Base-by-base conservation (phyloP, 1,140 invertebrate genomes). In the Bombus huntii region DNA sequence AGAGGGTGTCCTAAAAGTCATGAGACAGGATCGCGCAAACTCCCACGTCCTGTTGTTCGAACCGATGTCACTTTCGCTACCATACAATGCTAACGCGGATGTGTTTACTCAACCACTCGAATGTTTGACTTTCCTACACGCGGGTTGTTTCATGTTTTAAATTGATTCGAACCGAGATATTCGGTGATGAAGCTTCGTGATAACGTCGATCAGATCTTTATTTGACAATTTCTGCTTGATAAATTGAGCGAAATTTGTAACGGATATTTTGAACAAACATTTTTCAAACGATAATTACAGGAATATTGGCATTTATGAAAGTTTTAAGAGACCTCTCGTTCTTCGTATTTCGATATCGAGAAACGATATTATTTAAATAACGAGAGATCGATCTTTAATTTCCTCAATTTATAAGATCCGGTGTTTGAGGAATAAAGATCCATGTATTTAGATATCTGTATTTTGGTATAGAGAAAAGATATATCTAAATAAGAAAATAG, bases 1-100 rank as follows among this genome's bases (percentile, higher is more conserved):
- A 70, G 62, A 76, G 65, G 74, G 74, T 86, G 72, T 62, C 13
- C 59, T 15, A 39, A 68, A 83, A 68, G 76, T 79, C 34, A 75
- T 57, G 72, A 62, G 57, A 84, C 25, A 31, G 31, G 25, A 80
- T 44, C 76, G 25, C 3, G 9, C 25, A 18, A n/a, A 15, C 76
- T 65, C 44, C 3, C 13, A 34, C 22, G 22, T 44, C 34, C 8
- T 71, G 70, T 39, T n/a, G 66, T 37, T 18, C 15, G 37, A 18
- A n/a, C 4, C 5, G 4, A 25, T 37, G 31, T 76, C 1, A 34
- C 22, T 39, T 76, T 28, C 9, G n/a, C 18, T 9, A 25, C 25
- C 25, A n/a, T 39, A 13, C 70, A 25, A 4, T 2, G 15, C 10
- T 4, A 15, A 73, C 31, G 28, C 34, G 44, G n/a, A 31, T 34